A percentile compares a stretch with the other conserved stretches of the same genome.
Conservation (phyloP, 2,797 vertebrate species). For the Leuciscus waleckii region DNA sequence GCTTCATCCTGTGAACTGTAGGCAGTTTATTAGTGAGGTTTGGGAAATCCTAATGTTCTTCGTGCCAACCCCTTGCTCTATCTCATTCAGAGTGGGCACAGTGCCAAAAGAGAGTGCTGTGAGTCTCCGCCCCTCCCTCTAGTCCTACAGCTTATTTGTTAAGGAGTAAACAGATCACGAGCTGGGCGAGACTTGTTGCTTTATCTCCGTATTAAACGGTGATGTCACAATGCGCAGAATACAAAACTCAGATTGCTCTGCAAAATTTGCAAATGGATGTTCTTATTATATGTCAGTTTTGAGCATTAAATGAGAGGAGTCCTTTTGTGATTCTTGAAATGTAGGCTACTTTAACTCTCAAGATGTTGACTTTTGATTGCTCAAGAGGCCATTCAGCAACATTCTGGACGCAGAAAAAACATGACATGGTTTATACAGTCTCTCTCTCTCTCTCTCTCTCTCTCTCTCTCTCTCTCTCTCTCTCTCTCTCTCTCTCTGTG, state of each 20-base stretch:
- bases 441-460: too few relatives aligned
- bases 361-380: background rate
- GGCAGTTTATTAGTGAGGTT: conserved; percentile 61
- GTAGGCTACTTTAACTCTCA: background rate
- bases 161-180: conserved; percentile 38
- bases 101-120: conserved; percentile 15
- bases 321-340: background rate
- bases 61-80: conserved; percentile 43
- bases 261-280: background rate
- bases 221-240: background rate
- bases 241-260: background rate
- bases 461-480: too few relatives aligned
- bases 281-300: background rate
- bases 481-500: too few relatives aligned
- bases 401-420: background rate
- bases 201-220: background rate
- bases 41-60: conserved; percentile 53
- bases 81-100: conserved; percentile 20
- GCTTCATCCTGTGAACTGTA: conserved; percentile 53
- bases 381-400: background rate
- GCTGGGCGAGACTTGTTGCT: background rate
- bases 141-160: conserved; percentile 49
- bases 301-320: background rate
- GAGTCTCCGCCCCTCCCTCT: conserved; percentile 29
- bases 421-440: background rate